Percentiles rank a stretch among this genome's conserved stretches.
Evolutionary conservation across 2,113 vertebrate species (phyloP).

Genomic region (Chloropsis hardwickii): DNA sequence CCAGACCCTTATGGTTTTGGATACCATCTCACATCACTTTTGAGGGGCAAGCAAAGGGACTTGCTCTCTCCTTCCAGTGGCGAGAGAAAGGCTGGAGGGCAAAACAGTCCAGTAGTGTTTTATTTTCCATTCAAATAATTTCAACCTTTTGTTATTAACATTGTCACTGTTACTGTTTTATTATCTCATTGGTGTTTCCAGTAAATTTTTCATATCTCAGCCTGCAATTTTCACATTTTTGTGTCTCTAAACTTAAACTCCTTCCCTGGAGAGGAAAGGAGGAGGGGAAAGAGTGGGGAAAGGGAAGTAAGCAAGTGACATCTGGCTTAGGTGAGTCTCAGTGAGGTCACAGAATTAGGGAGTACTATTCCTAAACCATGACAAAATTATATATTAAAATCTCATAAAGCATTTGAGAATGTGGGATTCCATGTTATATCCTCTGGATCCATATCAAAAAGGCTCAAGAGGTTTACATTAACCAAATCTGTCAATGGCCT

Average conservation of each 20-base stretch:
- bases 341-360: neutral
- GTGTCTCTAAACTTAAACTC: neutral
- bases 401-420: neutral
- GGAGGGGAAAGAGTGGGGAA: too few relatives aligned
- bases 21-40: neutral
- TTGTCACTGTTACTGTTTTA: neutral
- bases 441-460: neutral
- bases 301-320: neutral
- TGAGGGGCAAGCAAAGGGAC: too few relatives aligned
- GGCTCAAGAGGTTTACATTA: neutral
- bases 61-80: neutral
- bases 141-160: neutral
- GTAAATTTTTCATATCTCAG: neutral
- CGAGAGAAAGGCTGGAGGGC: neutral
- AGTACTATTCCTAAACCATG: neutral
- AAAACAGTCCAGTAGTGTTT: neutral
- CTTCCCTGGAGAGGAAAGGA: neutral
- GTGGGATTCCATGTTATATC: neutral
- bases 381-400: neutral
- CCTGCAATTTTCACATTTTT: neutral
- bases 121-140: neutral
- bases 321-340: neutral
- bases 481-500: neutral
- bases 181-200: neutral
- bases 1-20: neutral